Evolutionary conservation across 2,888 invertebrate species (phyloP).

Genomic region (Synanthedon myopaeformis): DNA sequence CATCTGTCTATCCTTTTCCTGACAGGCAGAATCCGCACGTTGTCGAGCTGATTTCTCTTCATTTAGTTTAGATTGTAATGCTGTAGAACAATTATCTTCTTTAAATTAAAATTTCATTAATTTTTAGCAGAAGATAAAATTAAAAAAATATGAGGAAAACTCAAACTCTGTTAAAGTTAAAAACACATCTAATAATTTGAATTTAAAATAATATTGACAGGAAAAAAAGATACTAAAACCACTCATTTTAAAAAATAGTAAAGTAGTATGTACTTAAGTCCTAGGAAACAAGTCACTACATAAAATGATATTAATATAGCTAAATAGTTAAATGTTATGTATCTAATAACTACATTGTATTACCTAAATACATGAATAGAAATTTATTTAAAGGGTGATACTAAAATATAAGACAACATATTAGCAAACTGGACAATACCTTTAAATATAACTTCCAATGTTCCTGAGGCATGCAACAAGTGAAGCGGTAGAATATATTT

Average conservation of each 20-base stretch:
- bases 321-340: not conserved
- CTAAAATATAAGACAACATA: conserved; percentile 13
- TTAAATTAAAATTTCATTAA: no score
- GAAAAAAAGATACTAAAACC: no score
- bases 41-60: conserved; percentile 91
- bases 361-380: not conserved
- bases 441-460: conserved; percentile 76
- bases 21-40: conserved; percentile 85
- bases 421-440: conserved; percentile 71
- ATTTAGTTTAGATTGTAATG: conserved; percentile 90
- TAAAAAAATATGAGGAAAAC: no score
- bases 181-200: no score
- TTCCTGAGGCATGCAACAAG: conserved; percentile 73
- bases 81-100: conserved; percentile 52
- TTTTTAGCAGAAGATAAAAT: no score
- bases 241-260: no score
- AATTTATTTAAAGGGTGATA: not conserved
- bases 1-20: conserved; percentile 94
- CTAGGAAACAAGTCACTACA: not conserved
- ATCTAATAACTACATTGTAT: not conserved
- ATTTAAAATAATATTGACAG: no score
- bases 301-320: not conserved
- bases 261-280: no score
- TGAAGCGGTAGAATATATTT: conserved; percentile 46
- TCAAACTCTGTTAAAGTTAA: no score